Conservation (phyloP, 2,797 vertebrate species). For the Pampus argenteus region DNA sequence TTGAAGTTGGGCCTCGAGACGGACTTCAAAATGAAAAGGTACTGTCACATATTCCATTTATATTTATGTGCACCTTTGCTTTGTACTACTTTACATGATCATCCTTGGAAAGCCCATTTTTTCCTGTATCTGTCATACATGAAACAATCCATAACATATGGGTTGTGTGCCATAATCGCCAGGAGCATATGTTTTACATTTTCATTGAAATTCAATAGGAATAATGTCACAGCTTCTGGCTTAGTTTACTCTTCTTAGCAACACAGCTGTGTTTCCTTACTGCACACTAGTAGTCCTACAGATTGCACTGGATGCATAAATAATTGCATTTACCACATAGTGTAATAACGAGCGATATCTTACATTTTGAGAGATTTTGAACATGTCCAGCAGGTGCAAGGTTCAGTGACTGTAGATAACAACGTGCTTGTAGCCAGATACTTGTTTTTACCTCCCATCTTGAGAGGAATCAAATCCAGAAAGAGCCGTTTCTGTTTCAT, state of each 20-base stretch:
- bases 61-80: constrained; percentile 33
- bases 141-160: constrained; percentile 60
- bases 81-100: constrained; percentile 21
- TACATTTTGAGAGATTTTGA: constrained; percentile 4
- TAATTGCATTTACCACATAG: constrained; percentile 37
- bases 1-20: constrained; percentile 97
- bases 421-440: constrained; percentile 27
- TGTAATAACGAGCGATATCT: constrained; percentile 33
- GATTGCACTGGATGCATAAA: constrained; percentile 47
- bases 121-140: constrained; percentile 33
- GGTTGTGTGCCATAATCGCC: constrained; percentile 60
- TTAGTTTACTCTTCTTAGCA: constrained; percentile 55
- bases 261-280: constrained; percentile 66
- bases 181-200: constrained; percentile 78
- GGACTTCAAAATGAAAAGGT: constrained; percentile 98
- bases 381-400: constrained; percentile 12
- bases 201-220: constrained; percentile 77
- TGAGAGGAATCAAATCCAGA: constrained; percentile 61
- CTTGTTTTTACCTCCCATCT: constrained; percentile 36
- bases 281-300: constrained; percentile 46
- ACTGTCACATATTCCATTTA: constrained; percentile 48
- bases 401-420: constrained; percentile 20
- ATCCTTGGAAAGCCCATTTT: constrained; percentile 35
- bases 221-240: constrained; percentile 71
- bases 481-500: constrained; percentile 58